Conservation (phyloP, 2,888 invertebrate species). For the Andrena haemorrhoa region DNA sequence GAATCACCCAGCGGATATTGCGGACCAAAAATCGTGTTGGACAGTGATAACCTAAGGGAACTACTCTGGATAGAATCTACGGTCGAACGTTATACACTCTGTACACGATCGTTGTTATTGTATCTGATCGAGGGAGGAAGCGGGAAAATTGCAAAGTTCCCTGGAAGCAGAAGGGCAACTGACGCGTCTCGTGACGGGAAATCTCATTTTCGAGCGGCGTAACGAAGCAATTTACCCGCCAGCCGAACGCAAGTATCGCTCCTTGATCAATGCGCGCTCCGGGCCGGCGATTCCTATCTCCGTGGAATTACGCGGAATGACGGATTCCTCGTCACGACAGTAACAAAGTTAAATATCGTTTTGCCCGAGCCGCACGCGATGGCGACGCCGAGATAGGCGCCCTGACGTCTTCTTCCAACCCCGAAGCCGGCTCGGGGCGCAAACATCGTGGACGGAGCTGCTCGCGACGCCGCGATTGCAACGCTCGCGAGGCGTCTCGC, state of each 20-base stretch:
- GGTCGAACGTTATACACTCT: too few relatives aligned
- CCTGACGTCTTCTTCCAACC: constrained; percentile 26
- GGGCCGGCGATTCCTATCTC: constrained; percentile 53
- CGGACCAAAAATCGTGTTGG: too few relatives aligned
- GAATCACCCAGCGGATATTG: too few relatives aligned
- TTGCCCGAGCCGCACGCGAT: constrained; percentile 26
- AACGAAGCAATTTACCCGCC: constrained; percentile 47
- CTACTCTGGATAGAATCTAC: too few relatives aligned
- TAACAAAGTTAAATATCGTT: constrained; percentile 1
- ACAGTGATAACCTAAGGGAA: too few relatives aligned
- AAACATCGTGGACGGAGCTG: neutral
- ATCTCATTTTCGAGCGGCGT: constrained; percentile 46
- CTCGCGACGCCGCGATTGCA: neutral
- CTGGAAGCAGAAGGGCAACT: neutral
- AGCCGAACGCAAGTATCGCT: constrained; percentile 30
- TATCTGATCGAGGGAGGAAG: constrained; percentile 20
- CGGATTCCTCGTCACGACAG: constrained; percentile 50
- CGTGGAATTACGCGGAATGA: constrained; percentile 50
- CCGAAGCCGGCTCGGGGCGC: neutral
- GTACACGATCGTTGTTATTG: constrained; percentile 2
- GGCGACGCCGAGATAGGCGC: neutral
- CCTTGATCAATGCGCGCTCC: constrained; percentile 23
- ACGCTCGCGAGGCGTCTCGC: neutral
- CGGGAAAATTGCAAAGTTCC: constrained; percentile 16
- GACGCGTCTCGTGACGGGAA: constrained; percentile 57